Conservation (phyloP, 2,113 vertebrate genomes). For the Tragulus kanchil region DNA sequence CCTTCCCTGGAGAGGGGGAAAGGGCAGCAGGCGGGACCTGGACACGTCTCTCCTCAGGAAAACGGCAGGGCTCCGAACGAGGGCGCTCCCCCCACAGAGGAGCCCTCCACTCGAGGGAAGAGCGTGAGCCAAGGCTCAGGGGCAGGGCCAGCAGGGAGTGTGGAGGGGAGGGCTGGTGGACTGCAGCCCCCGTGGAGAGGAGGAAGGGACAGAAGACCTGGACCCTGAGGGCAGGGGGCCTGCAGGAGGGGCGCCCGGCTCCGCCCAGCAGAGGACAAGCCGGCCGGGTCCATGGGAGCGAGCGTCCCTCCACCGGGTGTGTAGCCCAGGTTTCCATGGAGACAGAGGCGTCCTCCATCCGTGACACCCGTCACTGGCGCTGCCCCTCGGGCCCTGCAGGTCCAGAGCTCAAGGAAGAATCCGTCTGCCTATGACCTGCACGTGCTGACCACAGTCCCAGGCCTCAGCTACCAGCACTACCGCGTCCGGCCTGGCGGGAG, state of each 20-base stretch:
- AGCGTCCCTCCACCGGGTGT: rapidly evolving
- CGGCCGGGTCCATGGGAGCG: rapidly evolving
- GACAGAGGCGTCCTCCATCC: rapidly evolving
- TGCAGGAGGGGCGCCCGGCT: too few relatives aligned
- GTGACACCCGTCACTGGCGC: neutral
- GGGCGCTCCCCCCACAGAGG: neutral
- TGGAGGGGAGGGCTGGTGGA: neutral
- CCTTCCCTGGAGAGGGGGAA: neutral
- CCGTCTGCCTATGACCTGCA: slow-evolving; percentile 90
- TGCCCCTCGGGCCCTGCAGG: slow-evolving; percentile 78
- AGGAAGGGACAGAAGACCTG: too few relatives aligned
- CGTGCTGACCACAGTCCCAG: slow-evolving; percentile 89
- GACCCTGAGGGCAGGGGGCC: neutral
- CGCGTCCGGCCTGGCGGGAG: slow-evolving; percentile 74
- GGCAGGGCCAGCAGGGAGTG: neutral
- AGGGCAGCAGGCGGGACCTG: neutral
- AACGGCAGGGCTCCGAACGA: neutral
- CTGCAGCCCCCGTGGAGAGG: neutral
- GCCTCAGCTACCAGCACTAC: slow-evolving; percentile 92
- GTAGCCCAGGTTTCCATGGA: neutral
- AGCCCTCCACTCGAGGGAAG: neutral
- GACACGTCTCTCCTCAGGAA: rapidly evolving
- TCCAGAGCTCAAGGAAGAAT: slow-evolving; percentile 84
- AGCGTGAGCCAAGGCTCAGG: neutral
- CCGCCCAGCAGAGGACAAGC: too few relatives aligned